phyloP scores from a whole-genome alignment of 35 echinoderm and acorn worm genomes.

The Apostichopus parvimensis region DNA sequence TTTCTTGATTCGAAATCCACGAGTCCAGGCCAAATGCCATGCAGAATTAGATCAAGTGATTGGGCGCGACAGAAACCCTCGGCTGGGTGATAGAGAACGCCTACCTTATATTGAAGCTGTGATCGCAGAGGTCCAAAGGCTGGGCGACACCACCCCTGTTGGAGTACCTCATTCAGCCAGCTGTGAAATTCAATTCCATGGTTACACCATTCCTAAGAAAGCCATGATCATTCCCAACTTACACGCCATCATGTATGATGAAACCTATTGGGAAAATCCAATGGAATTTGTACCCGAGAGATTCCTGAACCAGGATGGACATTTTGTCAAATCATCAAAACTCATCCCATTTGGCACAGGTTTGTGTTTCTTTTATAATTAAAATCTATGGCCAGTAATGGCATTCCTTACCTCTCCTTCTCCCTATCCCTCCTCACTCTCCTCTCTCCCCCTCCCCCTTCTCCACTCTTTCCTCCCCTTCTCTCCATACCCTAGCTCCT shows the following conservation, averaged over 20 bases:
- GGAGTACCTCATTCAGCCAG: conserved; percentile 65
- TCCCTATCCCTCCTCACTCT: no score
- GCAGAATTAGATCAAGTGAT: conserved; percentile 66
- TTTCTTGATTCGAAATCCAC: conserved; percentile 55
- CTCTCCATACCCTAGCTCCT: no score
- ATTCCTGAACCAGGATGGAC: conserved; percentile 64
- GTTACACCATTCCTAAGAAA: conserved; percentile 62
- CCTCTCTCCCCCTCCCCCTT: no score
- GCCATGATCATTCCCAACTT: conserved; percentile 73
- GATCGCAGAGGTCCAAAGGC: conserved; percentile 65
- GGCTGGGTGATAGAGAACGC: conserved; percentile 12
- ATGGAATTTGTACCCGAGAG: conserved; percentile 70
- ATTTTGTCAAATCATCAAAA: conserved; percentile 46
- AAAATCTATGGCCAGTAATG: neutral
- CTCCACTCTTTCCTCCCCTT: no score
- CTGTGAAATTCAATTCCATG: conserved; percentile 60
- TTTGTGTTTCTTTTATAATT: neutral
- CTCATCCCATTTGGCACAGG: conserved; percentile 54
- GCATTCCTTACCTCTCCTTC: no score
- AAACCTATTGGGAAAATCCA: conserved; percentile 70
- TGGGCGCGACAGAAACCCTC: conserved; percentile 45
- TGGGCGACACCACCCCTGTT: conserved; percentile 55
- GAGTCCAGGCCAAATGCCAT: conserved; percentile 65
- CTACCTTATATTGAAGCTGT: conserved; percentile 60
- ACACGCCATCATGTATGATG: conserved; percentile 72